Conservation (phyloP, 2,888 invertebrate genomes). For the Chromoteleia sp. region DNA sequence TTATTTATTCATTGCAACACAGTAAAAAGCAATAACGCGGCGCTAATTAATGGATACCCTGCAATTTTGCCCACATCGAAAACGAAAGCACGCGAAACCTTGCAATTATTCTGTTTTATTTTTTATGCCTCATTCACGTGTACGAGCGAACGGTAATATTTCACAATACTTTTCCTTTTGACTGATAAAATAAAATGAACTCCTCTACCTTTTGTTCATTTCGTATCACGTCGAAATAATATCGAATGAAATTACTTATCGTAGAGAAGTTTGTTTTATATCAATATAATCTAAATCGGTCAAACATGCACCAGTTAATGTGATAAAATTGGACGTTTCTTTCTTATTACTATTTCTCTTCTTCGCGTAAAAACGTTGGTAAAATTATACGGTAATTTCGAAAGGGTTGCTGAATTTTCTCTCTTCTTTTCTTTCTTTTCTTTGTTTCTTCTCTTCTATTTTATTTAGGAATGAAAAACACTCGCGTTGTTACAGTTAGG, state of each 20-base stretch:
- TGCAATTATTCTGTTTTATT: slow-evolving; percentile 24
- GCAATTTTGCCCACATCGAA: background rate
- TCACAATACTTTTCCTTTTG: slow-evolving; percentile 31
- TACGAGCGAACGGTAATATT: slow-evolving; percentile 1
- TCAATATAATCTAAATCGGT: slow-evolving; percentile 39
- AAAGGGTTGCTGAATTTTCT: too few relatives aligned
- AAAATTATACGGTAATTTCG: background rate
- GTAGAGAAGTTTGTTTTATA: slow-evolving; percentile 23
- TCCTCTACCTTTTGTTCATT: slow-evolving; percentile 12
- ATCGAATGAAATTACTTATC: slow-evolving; percentile 31
- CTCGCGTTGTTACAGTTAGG: too few relatives aligned
- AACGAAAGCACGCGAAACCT: background rate
- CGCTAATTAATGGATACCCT: slow-evolving; percentile 11
- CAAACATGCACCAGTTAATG: slow-evolving; percentile 27
- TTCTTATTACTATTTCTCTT: background rate
- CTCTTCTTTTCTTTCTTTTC: too few relatives aligned
- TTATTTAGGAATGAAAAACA: too few relatives aligned
- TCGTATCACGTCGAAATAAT: slow-evolving; percentile 4
- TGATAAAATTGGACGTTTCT: slow-evolving; percentile 15
- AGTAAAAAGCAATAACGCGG: slow-evolving; percentile 14
- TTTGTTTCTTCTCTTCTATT: too few relatives aligned
- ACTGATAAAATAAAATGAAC: slow-evolving; percentile 32
- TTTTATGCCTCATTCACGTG: slow-evolving; percentile 8
- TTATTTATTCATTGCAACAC: slow-evolving; percentile 15
- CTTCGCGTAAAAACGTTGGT: background rate